Evolutionary conservation across 2,797 vertebrate species (phyloP), one percentile per base, ranked within the genome.

Genomic region (Molossus molossus): DNA sequence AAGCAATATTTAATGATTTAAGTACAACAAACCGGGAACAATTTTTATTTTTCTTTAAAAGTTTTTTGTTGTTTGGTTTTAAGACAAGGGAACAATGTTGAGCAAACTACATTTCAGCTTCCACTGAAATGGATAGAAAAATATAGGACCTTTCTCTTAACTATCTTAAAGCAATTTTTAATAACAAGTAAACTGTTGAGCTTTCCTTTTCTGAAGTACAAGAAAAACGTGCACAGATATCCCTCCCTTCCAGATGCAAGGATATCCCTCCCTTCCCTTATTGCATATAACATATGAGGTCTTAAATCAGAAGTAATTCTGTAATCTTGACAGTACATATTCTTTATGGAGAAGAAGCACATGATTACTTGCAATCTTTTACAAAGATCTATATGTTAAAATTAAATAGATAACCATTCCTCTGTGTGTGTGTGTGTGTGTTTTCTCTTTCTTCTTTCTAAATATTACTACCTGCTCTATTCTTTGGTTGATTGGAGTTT

Each of bases 11-110:
- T 91, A 94, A 89, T 90, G 29, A 87, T 81, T 89, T 88, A 50
- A 94, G 55, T 48, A 13, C 20, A 91, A 84, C 76, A 67, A 92
- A 92, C 27, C 77, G 95, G 69, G 90, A 96, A 91, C 77, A 33
- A 40, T 75, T 45, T 84, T 5, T 37, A 79, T 87, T 91, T 94
- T 53, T 4, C 50, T 69, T 76, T 70, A 93, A 70, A 67, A 48
- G 3, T 45, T 87, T 64, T 87, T 45, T 65, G 62, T 87, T 90
- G 50, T 77, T 89, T 93, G 85, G 23, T 69, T 94, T 96, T 69
- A 91, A 92, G 82, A 87, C 29, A 92, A 85, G 29, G 82, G 0
- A 64, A 2, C 12, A 87, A 6, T 55, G 25, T 93, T 92, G 33
- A 75, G 77, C 14, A 94, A 96, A 84, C n/a, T 29, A 23, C 37